Evolutionary conservation across 2,797 vertebrate genomes (phyloP), one percentile per base, ranked within the genome.

Genomic region (Phaenicophaeus curvirostris): DNA sequence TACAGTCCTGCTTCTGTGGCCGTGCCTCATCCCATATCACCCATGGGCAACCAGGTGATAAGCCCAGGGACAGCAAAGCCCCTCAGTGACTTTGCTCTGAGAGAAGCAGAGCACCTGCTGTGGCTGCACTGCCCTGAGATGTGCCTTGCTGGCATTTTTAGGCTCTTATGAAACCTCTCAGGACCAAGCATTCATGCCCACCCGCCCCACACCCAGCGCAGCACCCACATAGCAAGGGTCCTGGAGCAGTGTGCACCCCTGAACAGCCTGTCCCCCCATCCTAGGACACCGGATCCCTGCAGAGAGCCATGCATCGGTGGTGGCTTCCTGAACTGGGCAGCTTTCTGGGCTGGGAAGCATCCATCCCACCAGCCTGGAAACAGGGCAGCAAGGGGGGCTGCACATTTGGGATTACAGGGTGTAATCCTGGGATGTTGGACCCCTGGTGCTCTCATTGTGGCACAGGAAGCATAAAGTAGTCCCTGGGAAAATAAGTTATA

Each of bases 1-100:
- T 3, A 1, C 28, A 18, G 24, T 23, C 31, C 57, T 1, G 0
- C 37, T 18, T 51, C 30, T 0, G 0, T 48, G 46, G 21, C 21
- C 27, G 9, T 51, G 42, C 21, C 33, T 33, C 12, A 42, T 16
- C 30, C 37, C 6, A 0, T 3, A 37, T 2, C 87, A 15, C 7
- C 11, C 66, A 71, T 50, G 57, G n/a, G 53, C 68, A 67, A 7
- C 12, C 8, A 5, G 37, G 65, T 39, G 57, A 80, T 48, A 63
- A 62, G 39, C 9, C 39, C 31, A 31, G 57, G 39, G 31, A 20
- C 31, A 44, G 65, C 44, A 88, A 42, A 69, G 18, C 21, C n/a
- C 2, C 30, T 15, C n/a, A 6, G 10, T 25, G 74, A 9, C 54
- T 1, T 3, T 15, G 30, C 39, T 15, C 25, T 2, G 1, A 46